Evolutionary conservation across 2,888 invertebrate genomes (phyloP), one percentile per base, ranked within the genome.

Genomic region (Cryptocephalus moraei): DNA sequence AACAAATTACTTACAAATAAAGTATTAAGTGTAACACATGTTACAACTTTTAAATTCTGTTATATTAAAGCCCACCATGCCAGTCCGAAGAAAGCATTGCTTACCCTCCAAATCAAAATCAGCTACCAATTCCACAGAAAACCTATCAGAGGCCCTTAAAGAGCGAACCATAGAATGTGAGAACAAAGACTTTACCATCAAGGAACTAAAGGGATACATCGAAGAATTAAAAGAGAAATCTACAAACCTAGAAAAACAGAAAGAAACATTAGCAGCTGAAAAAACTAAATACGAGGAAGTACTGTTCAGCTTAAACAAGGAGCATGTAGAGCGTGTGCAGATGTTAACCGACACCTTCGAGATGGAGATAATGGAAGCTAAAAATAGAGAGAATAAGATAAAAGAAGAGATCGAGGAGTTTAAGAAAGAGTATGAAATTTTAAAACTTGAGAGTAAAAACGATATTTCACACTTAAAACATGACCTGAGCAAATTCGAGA

Each of bases 101-200:
- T 22, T 22, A 22, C 22, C 2, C 2, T 22, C 22, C 32, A 51
- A 55, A 49, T 43, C 52, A 41, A 52, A 49, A 22, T 46, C 41
- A 46, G 39, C 39, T 44, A 46, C 42, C 14, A 45, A 46, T 40
- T 33, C 43, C 1, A 33, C 46, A 32, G 32, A 50, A 49, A 49
- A 61, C 45, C 41, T 56, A 22, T 22, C 22, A 12, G 75, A 76
- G 45, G 70, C 66, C 9, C 55, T 76, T n/a, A 70, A 73, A 54
- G 75, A 75, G 48, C 76, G 76, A 62, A 65, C 65, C 47, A 73
- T 75, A 13, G 77, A 77, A 62, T 75, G 76, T 50, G 71, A 73
- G 50, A 73, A 73, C 52, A 77, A 77, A 66, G 75, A 74, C 52
- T 67, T 69, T 45, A 68, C 68, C 33, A 73, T 77, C 41, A 70